phyloP scores from a whole-genome alignment of 2,797 vertebrate genomes.

The Alcedo quadribrachys region DNA sequence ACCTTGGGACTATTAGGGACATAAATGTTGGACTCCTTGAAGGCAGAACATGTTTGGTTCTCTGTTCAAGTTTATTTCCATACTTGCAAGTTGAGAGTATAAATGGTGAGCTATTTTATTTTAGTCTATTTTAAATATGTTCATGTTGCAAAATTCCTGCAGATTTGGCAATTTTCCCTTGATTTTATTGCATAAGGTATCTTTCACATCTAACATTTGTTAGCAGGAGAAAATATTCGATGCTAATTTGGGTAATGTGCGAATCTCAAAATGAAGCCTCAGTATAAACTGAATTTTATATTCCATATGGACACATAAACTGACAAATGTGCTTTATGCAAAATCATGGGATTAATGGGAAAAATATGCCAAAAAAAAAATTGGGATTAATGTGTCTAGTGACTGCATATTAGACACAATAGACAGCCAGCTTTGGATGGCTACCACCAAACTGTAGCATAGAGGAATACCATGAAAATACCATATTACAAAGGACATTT shows the following conservation, averaged over 20 bases:
- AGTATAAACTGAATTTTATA: not conserved
- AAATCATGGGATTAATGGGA: not conserved
- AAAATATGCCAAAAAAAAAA: not conserved
- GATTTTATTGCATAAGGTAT: not conserved
- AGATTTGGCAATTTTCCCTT: not conserved
- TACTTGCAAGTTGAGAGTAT: not conserved
- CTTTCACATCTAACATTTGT: constrained; percentile 17
- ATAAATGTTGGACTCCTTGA: not conserved
- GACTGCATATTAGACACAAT: not conserved
- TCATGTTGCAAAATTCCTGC: not conserved
- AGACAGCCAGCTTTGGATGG: not conserved
- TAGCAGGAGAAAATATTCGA: not conserved
- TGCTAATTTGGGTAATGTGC: not conserved
- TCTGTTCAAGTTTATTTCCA: constrained; percentile 25
- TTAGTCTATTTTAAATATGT: constrained; percentile 19
- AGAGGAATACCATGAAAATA: not conserved
- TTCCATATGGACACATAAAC: not conserved
- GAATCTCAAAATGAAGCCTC: not conserved
- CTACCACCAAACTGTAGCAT: not conserved
- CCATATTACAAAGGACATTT: not conserved
- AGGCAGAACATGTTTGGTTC: not conserved
- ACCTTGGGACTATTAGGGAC: not conserved
- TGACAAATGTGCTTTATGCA: not conserved
- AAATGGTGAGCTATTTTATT: not conserved
- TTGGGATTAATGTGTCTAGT: not conserved